phyloP scores from a whole-genome alignment of 2,113 vertebrate genomes.

The Pithys albifrons region DNA sequence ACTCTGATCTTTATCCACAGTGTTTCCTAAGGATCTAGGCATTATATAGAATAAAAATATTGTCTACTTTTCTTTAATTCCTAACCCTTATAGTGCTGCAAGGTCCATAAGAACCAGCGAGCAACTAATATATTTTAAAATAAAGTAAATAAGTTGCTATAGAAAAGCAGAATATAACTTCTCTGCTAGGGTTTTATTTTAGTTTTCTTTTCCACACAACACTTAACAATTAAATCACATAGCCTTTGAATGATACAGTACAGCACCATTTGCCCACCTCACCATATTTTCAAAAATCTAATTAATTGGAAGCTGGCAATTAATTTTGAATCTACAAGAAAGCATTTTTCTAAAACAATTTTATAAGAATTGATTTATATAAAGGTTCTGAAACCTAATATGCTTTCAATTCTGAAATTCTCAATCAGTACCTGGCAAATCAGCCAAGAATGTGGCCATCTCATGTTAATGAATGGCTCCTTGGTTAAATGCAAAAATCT shows the following conservation, averaged over 20 bases:
- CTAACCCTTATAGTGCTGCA: not conserved
- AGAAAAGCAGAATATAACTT: not conserved
- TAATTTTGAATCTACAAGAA: not conserved
- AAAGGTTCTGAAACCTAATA: not conserved
- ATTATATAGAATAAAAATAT: not conserved
- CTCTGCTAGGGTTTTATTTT: not conserved
- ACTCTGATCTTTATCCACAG: not conserved
- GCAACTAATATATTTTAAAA: not conserved
- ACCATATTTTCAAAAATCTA: not conserved
- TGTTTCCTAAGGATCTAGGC: not conserved
- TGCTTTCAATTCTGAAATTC: not conserved
- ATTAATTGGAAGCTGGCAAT: not conserved
- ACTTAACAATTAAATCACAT: not conserved
- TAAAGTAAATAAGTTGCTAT: not conserved
- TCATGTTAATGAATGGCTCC: not conserved
- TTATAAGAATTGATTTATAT: not conserved
- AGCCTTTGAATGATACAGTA: not conserved
- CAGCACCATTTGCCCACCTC: not conserved
- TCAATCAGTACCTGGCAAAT: not conserved
- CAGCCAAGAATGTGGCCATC: not conserved
- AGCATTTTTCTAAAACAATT: not conserved
- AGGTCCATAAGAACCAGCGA: not conserved
- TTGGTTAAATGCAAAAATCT: not conserved
- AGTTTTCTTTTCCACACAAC: not conserved
- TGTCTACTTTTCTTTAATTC: not conserved